Conservation (phyloP, 2,797 vertebrate genomes). For the Lutjanus campechanus region DNA sequence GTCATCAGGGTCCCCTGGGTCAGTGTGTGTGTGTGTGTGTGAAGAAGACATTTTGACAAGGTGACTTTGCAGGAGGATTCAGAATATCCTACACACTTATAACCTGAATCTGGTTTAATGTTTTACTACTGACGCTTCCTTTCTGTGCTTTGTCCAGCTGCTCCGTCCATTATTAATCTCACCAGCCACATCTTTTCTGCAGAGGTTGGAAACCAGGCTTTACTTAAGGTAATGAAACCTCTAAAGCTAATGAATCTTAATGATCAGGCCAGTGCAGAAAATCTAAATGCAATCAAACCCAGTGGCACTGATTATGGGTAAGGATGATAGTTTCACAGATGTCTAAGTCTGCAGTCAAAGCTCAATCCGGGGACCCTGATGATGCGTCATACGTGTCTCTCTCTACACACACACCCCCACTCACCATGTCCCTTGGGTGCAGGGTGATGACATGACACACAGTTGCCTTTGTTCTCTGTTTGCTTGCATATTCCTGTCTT, state of each 20-base stretch:
- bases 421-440: slow-evolving; percentile 75
- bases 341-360: slow-evolving; percentile 6
- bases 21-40: slow-evolving; percentile 15
- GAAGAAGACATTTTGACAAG: slow-evolving; percentile 44
- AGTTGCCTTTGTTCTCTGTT: slow-evolving; percentile 73
- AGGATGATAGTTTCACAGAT: neutral
- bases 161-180: neutral
- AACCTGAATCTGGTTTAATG: slow-evolving; percentile 45
- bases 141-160: neutral
- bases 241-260: slow-evolving; percentile 7
- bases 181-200: slow-evolving; percentile 16
- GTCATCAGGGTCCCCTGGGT: slow-evolving; percentile 65
- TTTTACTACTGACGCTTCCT: slow-evolving; percentile 35
- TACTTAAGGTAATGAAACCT: neutral
- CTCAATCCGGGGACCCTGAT: slow-evolving; percentile 57
- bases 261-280: slow-evolving; percentile 1
- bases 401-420: slow-evolving; percentile 40
- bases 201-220: slow-evolving; percentile 17
- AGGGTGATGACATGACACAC: slow-evolving; percentile 70
- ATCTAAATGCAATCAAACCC: slow-evolving; percentile 7
- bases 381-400: slow-evolving; percentile 24
- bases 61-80: slow-evolving; percentile 47
- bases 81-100: slow-evolving; percentile 12
- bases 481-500: slow-evolving; percentile 63
- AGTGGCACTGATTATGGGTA: neutral